These are phyloP conservation scores for Noctua janthina DNA, from an alignment of 2,888 invertebrate species.

Conservation along the genomic window DNA sequence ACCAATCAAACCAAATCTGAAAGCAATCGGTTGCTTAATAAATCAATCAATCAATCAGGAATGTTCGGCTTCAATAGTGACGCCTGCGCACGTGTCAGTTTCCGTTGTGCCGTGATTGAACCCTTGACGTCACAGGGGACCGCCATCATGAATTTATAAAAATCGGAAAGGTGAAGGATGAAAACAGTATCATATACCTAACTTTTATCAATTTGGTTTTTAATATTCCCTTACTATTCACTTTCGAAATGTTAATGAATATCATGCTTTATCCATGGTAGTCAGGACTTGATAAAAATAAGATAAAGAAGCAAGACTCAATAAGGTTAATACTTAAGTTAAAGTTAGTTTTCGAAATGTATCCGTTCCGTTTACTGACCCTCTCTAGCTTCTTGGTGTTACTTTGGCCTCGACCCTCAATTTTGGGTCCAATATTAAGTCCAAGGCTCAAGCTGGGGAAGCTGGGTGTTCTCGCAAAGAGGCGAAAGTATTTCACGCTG, in stretches of 20 bases:
- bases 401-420: too few relatives aligned
- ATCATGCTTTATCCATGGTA: too few relatives aligned
- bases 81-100: conserved; percentile 14
- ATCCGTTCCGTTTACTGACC: too few relatives aligned
- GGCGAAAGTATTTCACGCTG: too few relatives aligned
- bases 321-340: neutral
- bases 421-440: too few relatives aligned
- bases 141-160: conserved; percentile 1
- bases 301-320: neutral
- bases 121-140: conserved; percentile 19
- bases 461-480: too few relatives aligned
- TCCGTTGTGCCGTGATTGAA: conserved; percentile 15
- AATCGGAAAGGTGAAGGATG: neutral
- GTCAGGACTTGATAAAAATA: too few relatives aligned
- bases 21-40: conserved; percentile 28
- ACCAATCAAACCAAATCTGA: conserved; percentile 17
- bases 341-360: neutral
- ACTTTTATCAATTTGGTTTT: neutral
- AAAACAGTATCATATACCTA: neutral
- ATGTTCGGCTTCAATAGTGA: conserved; percentile 24
- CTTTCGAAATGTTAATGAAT: too few relatives aligned
- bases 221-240: neutral
- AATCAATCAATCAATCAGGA: conserved; percentile 57
- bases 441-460: too few relatives aligned
- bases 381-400: too few relatives aligned